phyloP scores from a whole-genome alignment of 2,888 invertebrate genomes.

The Sarcophaga variegata region DNA sequence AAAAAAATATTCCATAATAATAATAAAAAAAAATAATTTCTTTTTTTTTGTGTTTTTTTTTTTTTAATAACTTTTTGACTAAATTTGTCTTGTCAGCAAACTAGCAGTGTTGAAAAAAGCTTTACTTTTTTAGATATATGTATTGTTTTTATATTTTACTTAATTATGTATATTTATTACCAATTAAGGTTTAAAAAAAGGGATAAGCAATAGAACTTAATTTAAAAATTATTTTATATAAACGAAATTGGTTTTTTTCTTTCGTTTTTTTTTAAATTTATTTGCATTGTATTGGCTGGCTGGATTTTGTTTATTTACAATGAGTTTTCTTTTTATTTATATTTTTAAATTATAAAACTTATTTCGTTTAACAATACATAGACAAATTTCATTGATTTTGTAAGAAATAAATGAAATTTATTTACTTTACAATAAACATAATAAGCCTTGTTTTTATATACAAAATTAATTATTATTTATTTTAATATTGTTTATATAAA shows the following conservation, averaged over 20 bases:
- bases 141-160: slow-evolving; percentile 17
- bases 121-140: neutral
- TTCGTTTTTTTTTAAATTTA: slow-evolving; percentile 36
- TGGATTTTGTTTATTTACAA: slow-evolving; percentile 53
- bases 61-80: slow-evolving; percentile 48
- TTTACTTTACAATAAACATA: too few relatives aligned
- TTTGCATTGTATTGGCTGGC: slow-evolving; percentile 68
- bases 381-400: too few relatives aligned
- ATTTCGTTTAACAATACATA: too few relatives aligned
- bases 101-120: slow-evolving; percentile 42
- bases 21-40: slow-evolving; percentile 16
- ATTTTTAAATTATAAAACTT: neutral
- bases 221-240: slow-evolving; percentile 9
- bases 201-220: slow-evolving; percentile 16
- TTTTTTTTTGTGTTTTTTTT: slow-evolving; percentile 1
- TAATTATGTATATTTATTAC: slow-evolving; percentile 7
- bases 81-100: slow-evolving; percentile 51
- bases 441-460: too few relatives aligned
- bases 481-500: neutral
- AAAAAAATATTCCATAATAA: neutral
- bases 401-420: too few relatives aligned
- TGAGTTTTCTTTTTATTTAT: neutral
- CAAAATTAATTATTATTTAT: too few relatives aligned
- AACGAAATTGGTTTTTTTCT: slow-evolving; percentile 19
- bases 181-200: slow-evolving; percentile 6